Percentiles rank a stretch among this genome's conserved stretches.
These are phyloP conservation scores for Poecilus cupreus DNA, from an alignment of 2,888 invertebrate genomes.

Conservation along the genomic window DNA sequence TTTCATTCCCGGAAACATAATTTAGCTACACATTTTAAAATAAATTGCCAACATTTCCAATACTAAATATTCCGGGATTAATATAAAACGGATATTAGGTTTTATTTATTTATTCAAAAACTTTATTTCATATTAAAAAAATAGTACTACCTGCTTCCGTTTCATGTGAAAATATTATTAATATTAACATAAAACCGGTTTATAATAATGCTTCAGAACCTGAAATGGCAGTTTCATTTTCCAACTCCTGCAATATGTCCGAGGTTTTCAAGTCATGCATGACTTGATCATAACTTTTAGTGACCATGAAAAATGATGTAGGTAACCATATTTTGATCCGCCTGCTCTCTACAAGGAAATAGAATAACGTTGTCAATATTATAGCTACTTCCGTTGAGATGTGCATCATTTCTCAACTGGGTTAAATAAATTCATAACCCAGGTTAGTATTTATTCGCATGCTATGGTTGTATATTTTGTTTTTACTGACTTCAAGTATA, in stretches of 20 bases:
- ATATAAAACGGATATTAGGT: too few relatives aligned
- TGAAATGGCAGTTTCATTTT: slow-evolving; percentile 23
- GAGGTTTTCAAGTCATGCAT: slow-evolving; percentile 23
- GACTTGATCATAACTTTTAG: slow-evolving; percentile 31
- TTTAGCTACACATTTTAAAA: too few relatives aligned
- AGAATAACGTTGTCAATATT: slow-evolving; percentile 24
- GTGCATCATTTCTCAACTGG: not conserved
- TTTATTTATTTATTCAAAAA: too few relatives aligned
- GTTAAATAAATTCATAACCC: not conserved
- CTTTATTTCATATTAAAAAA: not conserved
- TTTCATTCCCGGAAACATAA: too few relatives aligned
- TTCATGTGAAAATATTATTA: not conserved
- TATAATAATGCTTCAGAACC: slow-evolving; percentile 1
- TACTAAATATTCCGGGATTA: too few relatives aligned
- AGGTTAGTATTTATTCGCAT: not conserved
- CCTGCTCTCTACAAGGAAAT: not conserved
- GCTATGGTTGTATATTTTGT: not conserved
- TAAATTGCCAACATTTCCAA: too few relatives aligned
- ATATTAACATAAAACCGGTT: slow-evolving; percentile 19
- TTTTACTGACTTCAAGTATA: not conserved
- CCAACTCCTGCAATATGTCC: slow-evolving; percentile 5
- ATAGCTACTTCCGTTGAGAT: not conserved
- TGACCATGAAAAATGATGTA: slow-evolving; percentile 1
- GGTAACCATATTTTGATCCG: slow-evolving; percentile 20
- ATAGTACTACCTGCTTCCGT: not conserved